Conservation (phyloP, 1,140 invertebrate species). For the Drosophila sproati region DNA sequence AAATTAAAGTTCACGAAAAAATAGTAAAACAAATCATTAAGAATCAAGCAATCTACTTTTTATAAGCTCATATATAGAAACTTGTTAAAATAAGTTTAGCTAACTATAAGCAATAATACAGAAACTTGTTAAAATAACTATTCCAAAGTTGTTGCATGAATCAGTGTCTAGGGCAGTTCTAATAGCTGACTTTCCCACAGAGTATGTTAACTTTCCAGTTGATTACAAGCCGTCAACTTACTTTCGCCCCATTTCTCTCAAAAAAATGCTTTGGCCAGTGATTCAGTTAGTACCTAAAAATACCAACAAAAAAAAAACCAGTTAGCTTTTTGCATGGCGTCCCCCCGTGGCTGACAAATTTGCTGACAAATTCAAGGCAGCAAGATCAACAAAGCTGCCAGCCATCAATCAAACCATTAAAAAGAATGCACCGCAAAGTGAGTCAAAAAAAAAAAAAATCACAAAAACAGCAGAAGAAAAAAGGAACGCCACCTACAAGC, state of each 20-base stretch:
- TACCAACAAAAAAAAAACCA: constrained; percentile 50
- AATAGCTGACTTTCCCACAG: constrained; percentile 20
- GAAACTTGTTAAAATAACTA: background rate
- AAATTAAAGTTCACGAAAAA: background rate
- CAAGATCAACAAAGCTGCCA: constrained; percentile 67
- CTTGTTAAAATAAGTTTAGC: background rate
- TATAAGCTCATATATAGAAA: background rate
- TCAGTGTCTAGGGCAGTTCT: constrained; percentile 4
- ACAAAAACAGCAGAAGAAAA: background rate
- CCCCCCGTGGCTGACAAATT: constrained; percentile 67
- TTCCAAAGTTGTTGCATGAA: background rate
- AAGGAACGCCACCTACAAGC: constrained; percentile 72
- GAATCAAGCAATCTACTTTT: too few species aligned
- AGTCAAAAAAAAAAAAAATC: constrained; percentile 41
- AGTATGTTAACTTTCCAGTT: constrained; percentile 30
- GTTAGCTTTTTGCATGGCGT: constrained; percentile 43
- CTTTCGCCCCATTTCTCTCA: constrained; percentile 65
- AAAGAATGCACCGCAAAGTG: constrained; percentile 79
- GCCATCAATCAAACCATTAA: constrained; percentile 82
- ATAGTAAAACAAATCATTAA: too few species aligned
- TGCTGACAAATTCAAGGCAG: constrained; percentile 81
- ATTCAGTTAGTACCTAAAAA: constrained; percentile 70
- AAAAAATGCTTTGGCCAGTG: constrained; percentile 65
- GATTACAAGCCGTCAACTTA: constrained; percentile 50
- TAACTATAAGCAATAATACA: too few species aligned